phyloP scores from a whole-genome alignment of 1,140 invertebrate genomes.

The Dufourea novaeangliae region DNA sequence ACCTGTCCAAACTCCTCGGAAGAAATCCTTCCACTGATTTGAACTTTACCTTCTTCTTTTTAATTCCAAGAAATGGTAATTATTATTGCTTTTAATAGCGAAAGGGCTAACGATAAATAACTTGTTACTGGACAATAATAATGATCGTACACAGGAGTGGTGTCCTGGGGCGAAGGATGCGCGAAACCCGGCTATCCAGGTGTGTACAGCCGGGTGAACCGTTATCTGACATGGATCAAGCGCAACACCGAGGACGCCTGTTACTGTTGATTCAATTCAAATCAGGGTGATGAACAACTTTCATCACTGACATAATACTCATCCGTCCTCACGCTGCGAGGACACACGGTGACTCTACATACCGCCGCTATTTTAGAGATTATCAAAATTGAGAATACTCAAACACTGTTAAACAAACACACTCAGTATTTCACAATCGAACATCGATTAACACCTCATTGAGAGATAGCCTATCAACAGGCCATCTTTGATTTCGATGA shows the following conservation, averaged over 20 bases:
- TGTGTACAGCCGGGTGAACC: constrained; percentile 92
- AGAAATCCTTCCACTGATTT: no score
- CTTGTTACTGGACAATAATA: neutral
- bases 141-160: constrained; percentile 82
- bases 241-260: constrained; percentile 86
- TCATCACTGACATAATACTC: neutral
- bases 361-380: neutral
- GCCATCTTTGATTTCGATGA: no score
- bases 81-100: neutral
- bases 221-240: constrained; percentile 88
- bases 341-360: neutral
- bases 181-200: constrained; percentile 90
- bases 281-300: neutral
- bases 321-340: no score
- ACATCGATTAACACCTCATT: no score
- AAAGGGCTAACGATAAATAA: neutral
- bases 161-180: constrained; percentile 91
- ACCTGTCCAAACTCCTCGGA: no score
- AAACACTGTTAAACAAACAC: neutral
- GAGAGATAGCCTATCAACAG: no score
- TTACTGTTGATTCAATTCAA: constrained; percentile 81
- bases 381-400: neutral
- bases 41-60: no score
- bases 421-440: no score
- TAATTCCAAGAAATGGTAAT: no score